Evolutionary conservation across 2,888 invertebrate species (phyloP).

Genomic region (Crossocerus cetratus): DNA sequence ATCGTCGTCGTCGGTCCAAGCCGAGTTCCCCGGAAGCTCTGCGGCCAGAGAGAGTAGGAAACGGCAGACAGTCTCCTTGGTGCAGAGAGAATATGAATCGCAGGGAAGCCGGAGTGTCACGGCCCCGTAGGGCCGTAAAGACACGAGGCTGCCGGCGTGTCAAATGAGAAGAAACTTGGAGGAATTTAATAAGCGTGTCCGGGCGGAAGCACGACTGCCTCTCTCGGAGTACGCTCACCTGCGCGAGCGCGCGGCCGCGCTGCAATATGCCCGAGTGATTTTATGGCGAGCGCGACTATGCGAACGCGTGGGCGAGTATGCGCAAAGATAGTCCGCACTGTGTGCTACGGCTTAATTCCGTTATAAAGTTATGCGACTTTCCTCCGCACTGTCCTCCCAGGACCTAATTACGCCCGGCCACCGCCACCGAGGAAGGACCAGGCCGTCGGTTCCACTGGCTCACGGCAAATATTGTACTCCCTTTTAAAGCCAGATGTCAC

Average conservation of each 20-base stretch:
- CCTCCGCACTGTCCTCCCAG: slow-evolving; percentile 35
- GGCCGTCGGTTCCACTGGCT: slow-evolving; percentile 27
- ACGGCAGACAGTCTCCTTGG: too few species aligned
- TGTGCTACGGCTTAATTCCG: slow-evolving; percentile 38
- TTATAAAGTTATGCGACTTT: slow-evolving; percentile 44
- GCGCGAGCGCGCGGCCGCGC: neutral
- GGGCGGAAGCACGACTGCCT: slow-evolving; percentile 7
- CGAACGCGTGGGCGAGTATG: slow-evolving; percentile 6
- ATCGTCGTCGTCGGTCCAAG: too few species aligned
- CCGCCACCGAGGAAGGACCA: slow-evolving; percentile 20
- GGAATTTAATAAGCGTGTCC: slow-evolving; percentile 67
- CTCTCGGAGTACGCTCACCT: neutral
- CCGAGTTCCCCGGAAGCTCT: neutral
- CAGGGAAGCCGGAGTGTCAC: slow-evolving; percentile 38
- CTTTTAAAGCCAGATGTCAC: neutral
- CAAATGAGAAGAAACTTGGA: slow-evolving; percentile 60
- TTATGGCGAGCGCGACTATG: slow-evolving; percentile 5
- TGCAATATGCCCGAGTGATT: slow-evolving; percentile 23
- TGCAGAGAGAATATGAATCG: slow-evolving; percentile 12
- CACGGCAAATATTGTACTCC: slow-evolving; percentile 38
- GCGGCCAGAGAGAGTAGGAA: slow-evolving; percentile 5
- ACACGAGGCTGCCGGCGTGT: slow-evolving; percentile 43
- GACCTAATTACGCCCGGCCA: slow-evolving; percentile 48
- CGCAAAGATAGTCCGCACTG: slow-evolving; percentile 31
- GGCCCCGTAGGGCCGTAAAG: slow-evolving; percentile 36